Percentiles rank a stretch among this genome's conserved stretches.
Evolutionary conservation across 2,888 invertebrate species (phyloP).

Genomic region (Leptura quadrifasciata): DNA sequence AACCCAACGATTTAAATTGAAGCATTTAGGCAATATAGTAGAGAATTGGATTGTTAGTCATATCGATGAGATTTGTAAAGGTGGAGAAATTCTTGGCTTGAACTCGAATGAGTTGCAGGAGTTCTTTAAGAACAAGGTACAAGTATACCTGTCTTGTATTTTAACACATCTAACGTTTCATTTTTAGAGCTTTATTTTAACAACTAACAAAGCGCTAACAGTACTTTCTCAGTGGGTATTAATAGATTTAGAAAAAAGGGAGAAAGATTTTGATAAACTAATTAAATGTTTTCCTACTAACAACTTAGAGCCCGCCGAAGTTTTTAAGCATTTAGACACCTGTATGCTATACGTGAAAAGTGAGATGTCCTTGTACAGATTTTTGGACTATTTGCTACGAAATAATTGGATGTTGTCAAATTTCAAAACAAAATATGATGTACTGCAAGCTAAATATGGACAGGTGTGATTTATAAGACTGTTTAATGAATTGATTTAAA

Average conservation of each 20-base stretch:
- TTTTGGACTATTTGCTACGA: constrained; percentile 73
- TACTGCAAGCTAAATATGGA: constrained; percentile 73
- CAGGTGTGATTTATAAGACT: constrained; percentile 65
- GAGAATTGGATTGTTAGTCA: constrained; percentile 76
- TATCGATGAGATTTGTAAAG: constrained; percentile 75
- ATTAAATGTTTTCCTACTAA: constrained; percentile 75
- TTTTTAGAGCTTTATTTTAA: constrained; percentile 70
- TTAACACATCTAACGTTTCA: background rate
- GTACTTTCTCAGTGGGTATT: constrained; percentile 77
- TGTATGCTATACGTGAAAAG: constrained; percentile 77
- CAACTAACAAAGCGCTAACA: constrained; percentile 72
- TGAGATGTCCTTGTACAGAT: constrained; percentile 76
- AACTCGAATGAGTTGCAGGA: constrained; percentile 74
- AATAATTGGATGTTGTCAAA: constrained; percentile 75
- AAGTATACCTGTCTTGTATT: background rate
- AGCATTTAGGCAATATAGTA: constrained; percentile 76
- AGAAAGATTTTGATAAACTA: constrained; percentile 76
- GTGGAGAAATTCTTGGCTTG: constrained; percentile 76
- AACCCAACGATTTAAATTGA: constrained; percentile 78
- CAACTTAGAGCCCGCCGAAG: constrained; percentile 73
- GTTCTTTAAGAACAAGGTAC: constrained; percentile 76
- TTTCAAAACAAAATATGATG: constrained; percentile 74
- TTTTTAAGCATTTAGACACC: constrained; percentile 76
- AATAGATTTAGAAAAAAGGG: constrained; percentile 74
- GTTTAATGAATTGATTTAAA: background rate